Percentiles rank a stretch among this genome's conserved stretches.
These are phyloP conservation scores for Halotydeus destructor DNA, from an alignment of 1,140 invertebrate species.

Conservation along the genomic window DNA sequence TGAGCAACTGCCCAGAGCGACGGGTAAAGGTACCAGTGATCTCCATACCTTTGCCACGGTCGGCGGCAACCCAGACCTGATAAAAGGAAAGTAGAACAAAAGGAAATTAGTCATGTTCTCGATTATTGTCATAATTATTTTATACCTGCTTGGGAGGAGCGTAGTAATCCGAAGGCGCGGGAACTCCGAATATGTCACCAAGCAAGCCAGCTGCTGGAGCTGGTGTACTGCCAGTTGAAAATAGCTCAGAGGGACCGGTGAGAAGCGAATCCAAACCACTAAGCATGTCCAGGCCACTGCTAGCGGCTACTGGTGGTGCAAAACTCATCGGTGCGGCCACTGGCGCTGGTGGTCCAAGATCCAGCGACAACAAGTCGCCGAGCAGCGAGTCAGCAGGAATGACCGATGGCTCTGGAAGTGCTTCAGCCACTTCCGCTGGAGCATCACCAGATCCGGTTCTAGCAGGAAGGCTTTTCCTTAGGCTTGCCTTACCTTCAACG, in stretches of 20 bases:
- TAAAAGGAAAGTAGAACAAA: constrained; percentile 3
- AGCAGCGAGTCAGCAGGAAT: constrained; percentile 78
- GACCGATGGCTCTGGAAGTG: constrained; percentile 38
- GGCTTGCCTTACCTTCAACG: constrained; percentile 52
- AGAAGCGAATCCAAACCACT: constrained; percentile 63
- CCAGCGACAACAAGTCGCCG: constrained; percentile 88
- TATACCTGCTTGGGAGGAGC: constrained; percentile 52
- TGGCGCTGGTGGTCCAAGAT: constrained; percentile 41
- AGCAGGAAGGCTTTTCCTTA: constrained; percentile 24
- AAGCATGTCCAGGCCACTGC: constrained; percentile 37
- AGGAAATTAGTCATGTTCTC: too few relatives aligned
- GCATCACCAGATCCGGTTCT: constrained; percentile 10
- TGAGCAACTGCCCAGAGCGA: constrained; percentile 60
- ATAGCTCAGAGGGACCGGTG: constrained; percentile 21
- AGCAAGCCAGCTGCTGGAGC: constrained; percentile 36
- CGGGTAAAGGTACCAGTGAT: constrained; percentile 85
- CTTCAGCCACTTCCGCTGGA: constrained; percentile 13
- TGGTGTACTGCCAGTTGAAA: constrained; percentile 23
- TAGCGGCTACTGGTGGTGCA: constrained; percentile 23
- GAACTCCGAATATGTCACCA: constrained; percentile 74
- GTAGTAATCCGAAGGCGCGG: constrained; percentile 38
- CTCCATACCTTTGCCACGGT: constrained; percentile 93
- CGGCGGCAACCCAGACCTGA: constrained; percentile 68
- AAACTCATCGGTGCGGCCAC: constrained; percentile 24
- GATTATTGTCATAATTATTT: background rate